phyloP scores from a whole-genome alignment of 1,140 invertebrate genomes.

The Rhizoglyphus robini region DNA sequence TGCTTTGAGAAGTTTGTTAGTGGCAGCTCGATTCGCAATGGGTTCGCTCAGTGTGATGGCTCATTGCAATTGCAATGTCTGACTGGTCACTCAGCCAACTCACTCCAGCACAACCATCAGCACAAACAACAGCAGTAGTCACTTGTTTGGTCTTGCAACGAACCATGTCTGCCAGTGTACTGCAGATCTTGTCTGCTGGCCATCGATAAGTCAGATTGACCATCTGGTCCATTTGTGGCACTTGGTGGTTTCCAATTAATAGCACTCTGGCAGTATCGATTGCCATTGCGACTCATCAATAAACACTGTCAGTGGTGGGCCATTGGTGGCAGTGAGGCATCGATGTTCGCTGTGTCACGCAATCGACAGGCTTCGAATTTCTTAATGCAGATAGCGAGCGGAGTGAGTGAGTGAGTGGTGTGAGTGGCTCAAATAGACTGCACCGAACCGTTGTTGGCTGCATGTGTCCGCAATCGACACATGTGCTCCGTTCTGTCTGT shows the following conservation, averaged over 20 bases:
- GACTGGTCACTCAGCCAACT: background rate
- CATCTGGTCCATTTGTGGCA: background rate
- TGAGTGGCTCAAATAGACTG: background rate
- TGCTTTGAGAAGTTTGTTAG: background rate
- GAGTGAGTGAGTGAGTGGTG: background rate
- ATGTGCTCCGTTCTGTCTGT: background rate
- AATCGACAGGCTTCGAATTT: constrained; percentile 4
- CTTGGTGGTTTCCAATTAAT: background rate
- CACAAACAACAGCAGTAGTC: background rate
- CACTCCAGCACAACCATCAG: background rate
- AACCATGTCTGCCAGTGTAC: background rate
- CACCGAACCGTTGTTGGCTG: background rate
- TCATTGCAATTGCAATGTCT: background rate
- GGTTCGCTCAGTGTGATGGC: no score
- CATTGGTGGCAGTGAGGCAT: background rate
- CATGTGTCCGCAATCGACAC: background rate
- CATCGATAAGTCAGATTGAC: background rate
- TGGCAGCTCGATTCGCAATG: no score
- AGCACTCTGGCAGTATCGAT: background rate
- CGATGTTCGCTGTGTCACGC: background rate
- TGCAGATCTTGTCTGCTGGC: no score
- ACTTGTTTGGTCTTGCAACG: background rate
- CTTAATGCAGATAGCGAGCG: background rate
- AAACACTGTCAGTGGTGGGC: background rate
- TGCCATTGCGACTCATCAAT: constrained; percentile 5